These are phyloP conservation scores for Macheiramphus alcinus DNA, from an alignment of 2,113 vertebrate genomes.

Conservation along the genomic window DNA sequence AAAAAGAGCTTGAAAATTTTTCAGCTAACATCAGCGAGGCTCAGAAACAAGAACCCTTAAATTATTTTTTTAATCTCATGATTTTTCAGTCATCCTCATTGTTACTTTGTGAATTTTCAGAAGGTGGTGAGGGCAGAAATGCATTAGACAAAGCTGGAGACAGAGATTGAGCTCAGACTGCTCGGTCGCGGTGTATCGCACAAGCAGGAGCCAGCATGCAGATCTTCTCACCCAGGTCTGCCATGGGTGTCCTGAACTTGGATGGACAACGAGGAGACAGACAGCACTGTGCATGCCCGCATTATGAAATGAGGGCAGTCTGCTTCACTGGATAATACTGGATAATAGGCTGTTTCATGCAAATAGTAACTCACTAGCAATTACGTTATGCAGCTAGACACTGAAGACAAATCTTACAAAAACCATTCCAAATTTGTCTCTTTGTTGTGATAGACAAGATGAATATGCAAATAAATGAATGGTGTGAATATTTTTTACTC, in stretches of 20 bases:
- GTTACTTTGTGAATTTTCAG: neutral
- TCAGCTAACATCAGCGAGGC: neutral
- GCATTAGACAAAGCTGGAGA: neutral
- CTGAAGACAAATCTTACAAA: neutral
- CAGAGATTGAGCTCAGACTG: neutral
- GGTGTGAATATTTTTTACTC: slow-evolving; percentile 5
- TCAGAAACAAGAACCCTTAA: neutral
- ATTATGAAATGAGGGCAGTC: neutral
- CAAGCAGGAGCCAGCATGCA: rapidly evolving
- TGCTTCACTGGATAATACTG: neutral
- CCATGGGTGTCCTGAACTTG: neutral
- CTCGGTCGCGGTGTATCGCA: rapidly evolving
- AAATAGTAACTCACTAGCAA: neutral
- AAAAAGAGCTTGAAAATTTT: neutral
- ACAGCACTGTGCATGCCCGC: neutral
- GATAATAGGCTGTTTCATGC: neutral
- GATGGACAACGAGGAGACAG: neutral
- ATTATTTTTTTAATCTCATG: neutral
- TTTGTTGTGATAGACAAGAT: slow-evolving; percentile 4
- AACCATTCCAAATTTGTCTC: slow-evolving; percentile 4
- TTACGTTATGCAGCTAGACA: neutral
- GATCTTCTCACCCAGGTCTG: neutral
- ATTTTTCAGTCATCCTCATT: neutral
- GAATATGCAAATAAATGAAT: slow-evolving; percentile 20
- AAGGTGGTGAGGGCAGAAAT: neutral